A percentile compares a stretch with the other conserved stretches of the same genome.
Conservation (phyloP, 1,140 invertebrate species). For the Eubasilissa regina region DNA sequence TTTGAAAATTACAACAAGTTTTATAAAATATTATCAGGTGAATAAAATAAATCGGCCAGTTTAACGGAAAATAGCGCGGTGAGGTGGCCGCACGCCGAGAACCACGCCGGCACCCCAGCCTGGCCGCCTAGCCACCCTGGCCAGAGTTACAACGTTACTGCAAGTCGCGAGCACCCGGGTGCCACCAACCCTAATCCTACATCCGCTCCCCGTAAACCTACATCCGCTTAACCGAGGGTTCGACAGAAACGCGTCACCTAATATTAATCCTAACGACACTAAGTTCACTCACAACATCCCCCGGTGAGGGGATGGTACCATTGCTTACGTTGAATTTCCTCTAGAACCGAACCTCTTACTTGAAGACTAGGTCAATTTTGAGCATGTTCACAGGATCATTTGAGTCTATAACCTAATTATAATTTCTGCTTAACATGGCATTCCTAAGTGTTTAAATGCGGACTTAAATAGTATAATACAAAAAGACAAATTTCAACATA, state of each 20-base stretch:
- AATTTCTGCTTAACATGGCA: slow-evolving; percentile 55
- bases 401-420: slow-evolving; percentile 50
- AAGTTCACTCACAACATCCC: slow-evolving; percentile 19
- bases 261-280: slow-evolving; percentile 30
- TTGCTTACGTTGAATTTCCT: slow-evolving; percentile 39
- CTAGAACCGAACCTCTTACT: slow-evolving; percentile 49
- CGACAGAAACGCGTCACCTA: slow-evolving; percentile 18
- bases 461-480: slow-evolving; percentile 52
- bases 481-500: slow-evolving; percentile 55
- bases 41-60: slow-evolving; percentile 18
- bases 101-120: no score
- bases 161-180: background rate
- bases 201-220: background rate
- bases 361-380: slow-evolving; percentile 59
- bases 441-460: slow-evolving; percentile 49
- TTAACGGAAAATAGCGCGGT: no score
- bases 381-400: slow-evolving; percentile 56
- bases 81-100: background rate
- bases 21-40: slow-evolving; percentile 29
- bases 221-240: background rate
- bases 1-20: slow-evolving; percentile 31
- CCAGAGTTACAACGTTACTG: background rate
- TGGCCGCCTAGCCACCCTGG: background rate
- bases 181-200: background rate
- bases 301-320: slow-evolving; percentile 1